Percentiles rank a stretch among this genome's conserved stretches.
These are phyloP conservation scores for Lysandra bellargus DNA, from an alignment of 2,888 invertebrate species.

Conservation along the genomic window DNA sequence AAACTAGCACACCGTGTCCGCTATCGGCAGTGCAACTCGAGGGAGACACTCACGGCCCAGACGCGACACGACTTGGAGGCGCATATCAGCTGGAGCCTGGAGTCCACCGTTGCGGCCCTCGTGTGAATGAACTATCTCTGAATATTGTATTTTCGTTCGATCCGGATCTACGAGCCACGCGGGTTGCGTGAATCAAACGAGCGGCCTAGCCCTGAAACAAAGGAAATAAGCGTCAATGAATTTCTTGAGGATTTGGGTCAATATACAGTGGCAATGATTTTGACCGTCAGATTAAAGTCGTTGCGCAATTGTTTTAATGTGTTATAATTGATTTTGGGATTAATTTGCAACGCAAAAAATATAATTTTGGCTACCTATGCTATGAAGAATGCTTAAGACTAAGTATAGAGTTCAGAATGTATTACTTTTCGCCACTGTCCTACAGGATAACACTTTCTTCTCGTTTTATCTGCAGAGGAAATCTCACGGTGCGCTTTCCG, in stretches of 20 bases:
- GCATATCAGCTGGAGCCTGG: conserved; percentile 48
- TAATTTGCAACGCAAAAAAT: neutral
- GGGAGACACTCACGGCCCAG: conserved; percentile 57
- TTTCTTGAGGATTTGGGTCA: conserved; percentile 38
- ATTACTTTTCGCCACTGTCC: neutral
- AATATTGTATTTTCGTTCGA: conserved; percentile 33
- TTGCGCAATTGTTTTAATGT: neutral
- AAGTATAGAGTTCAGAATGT: no score
- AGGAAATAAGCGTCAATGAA: conserved; percentile 41
- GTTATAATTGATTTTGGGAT: neutral
- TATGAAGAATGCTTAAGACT: no score
- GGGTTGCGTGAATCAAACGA: conserved; percentile 41
- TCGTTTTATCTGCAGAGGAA: no score
- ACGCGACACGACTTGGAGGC: conserved; percentile 51
- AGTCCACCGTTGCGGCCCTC: conserved; percentile 46
- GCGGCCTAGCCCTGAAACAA: conserved; percentile 50
- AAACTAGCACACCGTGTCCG: conserved; percentile 66
- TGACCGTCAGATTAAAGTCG: conserved; percentile 38
- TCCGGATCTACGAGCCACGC: conserved; percentile 36
- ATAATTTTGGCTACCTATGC: neutral
- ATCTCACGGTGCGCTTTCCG: no score
- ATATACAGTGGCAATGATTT: conserved; percentile 40
- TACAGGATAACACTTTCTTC: neutral
- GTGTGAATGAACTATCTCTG: conserved; percentile 50
- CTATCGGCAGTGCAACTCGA: conserved; percentile 56